Percentiles rank a stretch among this genome's conserved stretches.
Conservation (phyloP, 2,797 vertebrate species). For the Picus viridis region DNA sequence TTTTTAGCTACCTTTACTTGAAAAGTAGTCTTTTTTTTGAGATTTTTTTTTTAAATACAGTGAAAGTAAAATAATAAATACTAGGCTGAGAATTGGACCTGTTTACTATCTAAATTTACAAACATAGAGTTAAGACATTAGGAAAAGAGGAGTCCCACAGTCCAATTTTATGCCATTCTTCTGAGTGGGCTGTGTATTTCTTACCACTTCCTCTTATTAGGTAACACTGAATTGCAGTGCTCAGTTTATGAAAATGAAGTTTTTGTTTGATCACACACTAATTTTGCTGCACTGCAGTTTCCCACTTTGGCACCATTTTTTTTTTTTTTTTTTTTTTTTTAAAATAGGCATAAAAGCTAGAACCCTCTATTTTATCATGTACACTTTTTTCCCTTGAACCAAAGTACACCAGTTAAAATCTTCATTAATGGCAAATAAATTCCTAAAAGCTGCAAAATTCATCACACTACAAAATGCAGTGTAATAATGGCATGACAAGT, state of each 20-base stretch:
- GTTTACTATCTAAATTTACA: neutral
- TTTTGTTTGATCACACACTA: neutral
- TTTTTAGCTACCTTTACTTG: neutral
- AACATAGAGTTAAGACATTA: neutral
- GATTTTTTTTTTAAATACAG: neutral
- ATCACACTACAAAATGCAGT: neutral
- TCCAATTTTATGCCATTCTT: neutral
- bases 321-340: neutral
- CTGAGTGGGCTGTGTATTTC: neutral
- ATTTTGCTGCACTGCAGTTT: neutral
- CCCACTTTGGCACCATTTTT: neutral
- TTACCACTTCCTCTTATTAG: neutral
- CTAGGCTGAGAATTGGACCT: neutral
- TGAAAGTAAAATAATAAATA: neutral
- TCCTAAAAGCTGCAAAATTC: neutral
- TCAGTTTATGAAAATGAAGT: neutral
- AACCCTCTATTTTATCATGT: neutral
- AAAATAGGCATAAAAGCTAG: neutral
- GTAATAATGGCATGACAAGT: neutral
- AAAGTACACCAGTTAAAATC: neutral
- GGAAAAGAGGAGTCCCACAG: neutral
- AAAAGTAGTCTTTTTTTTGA: neutral
- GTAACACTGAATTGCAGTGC: neutral
- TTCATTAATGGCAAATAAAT: neutral
- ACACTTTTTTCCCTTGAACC: neutral